A percentile compares a stretch with the other conserved stretches of the same genome.
Conservation (phyloP, 2,888 invertebrate species). For the Ecliptopera silaceata region DNA sequence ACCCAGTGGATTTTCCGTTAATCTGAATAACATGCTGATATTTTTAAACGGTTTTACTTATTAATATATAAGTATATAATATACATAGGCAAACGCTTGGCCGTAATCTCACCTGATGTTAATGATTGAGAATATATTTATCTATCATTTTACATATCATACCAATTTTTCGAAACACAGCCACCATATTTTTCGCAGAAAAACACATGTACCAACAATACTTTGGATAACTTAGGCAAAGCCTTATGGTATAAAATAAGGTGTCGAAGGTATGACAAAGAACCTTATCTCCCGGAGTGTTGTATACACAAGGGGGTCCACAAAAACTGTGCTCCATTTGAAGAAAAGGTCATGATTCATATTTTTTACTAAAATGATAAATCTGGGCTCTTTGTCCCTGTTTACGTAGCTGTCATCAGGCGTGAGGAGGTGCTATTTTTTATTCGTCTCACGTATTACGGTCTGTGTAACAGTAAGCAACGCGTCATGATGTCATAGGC, state of each 20-base stretch:
- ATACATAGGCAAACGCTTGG: no score
- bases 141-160: no score
- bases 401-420: slow-evolving; percentile 30
- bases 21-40: no score
- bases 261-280: slow-evolving; percentile 9
- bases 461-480: slow-evolving; percentile 71
- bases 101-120: no score
- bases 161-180: no score
- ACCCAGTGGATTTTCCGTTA: no score
- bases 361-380: slow-evolving; percentile 17
- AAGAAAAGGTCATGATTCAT: slow-evolving; percentile 15
- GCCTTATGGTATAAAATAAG: slow-evolving; percentile 6
- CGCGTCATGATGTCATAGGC: slow-evolving; percentile 76
- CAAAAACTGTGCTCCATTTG: slow-evolving; percentile 18
- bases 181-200: no score
- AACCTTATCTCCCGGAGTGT: slow-evolving; percentile 16
- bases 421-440: slow-evolving; percentile 46
- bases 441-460: slow-evolving; percentile 65
- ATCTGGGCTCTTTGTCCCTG: slow-evolving; percentile 18
- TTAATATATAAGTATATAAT: no score
- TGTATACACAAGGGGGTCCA: slow-evolving; percentile 20
- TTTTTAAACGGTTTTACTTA: no score
- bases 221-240: no score
- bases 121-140: no score
- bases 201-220: no score